These are phyloP conservation scores for Ophraella communa DNA, from an alignment of 2,888 invertebrate species.

Conservation along the genomic window DNA sequence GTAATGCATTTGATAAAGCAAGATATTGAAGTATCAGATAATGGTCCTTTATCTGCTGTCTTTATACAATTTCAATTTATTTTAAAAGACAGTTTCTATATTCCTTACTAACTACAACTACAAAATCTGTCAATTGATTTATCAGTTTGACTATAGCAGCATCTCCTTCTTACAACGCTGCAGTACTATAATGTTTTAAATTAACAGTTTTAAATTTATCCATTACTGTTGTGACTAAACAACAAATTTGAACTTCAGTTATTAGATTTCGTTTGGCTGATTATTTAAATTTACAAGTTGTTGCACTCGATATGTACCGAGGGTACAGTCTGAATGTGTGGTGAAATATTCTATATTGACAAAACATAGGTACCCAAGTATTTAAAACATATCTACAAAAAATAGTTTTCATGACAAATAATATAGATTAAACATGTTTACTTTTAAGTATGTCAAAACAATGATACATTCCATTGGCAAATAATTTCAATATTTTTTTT, in stretches of 20 bases:
- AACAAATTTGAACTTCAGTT: slow-evolving; percentile 20
- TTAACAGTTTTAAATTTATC: slow-evolving; percentile 4
- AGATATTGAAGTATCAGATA: slow-evolving; percentile 52
- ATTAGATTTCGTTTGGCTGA: neutral
- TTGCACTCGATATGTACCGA: neutral
- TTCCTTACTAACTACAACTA: slow-evolving; percentile 51
- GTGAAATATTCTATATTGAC: slow-evolving; percentile 9
- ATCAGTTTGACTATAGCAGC: slow-evolving; percentile 51
- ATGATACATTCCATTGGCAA: no score
- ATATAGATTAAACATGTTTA: neutral
- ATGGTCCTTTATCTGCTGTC: slow-evolving; percentile 46
- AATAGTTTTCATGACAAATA: slow-evolving; percentile 17
- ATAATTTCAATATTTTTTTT: no score
- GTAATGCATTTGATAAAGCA: slow-evolving; percentile 50
- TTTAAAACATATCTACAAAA: slow-evolving; percentile 14
- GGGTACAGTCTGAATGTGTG: slow-evolving; percentile 3
- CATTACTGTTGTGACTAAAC: slow-evolving; percentile 2
- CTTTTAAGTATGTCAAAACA: no score
- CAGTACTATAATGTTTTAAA: slow-evolving; percentile 39
- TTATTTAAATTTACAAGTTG: neutral
- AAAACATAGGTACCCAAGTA: slow-evolving; percentile 12
- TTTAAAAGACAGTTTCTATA: slow-evolving; percentile 53
- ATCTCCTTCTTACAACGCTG: slow-evolving; percentile 49
- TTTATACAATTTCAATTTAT: slow-evolving; percentile 54
- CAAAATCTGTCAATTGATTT: slow-evolving; percentile 49